Evolutionary conservation across 2,797 vertebrate genomes (phyloP), one percentile per base, ranked within the genome.

Genomic region (Ficedula albicollis): DNA sequence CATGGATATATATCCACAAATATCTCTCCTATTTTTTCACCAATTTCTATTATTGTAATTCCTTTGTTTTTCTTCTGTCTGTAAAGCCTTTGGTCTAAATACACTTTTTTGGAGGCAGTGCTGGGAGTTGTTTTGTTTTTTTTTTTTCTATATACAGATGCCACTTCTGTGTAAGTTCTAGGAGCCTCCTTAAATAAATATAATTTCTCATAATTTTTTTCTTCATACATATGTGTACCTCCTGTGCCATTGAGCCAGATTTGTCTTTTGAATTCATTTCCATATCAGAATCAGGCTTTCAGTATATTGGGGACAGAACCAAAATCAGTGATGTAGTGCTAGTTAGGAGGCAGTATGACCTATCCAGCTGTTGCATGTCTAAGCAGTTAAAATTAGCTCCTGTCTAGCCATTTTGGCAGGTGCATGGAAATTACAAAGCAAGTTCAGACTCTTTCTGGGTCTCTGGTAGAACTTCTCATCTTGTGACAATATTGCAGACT

Each of bases 111-210:
- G 12, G 3, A 25, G 29, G 6, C 10, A 39, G 17, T 23, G 3
- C 13, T n/a, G 5, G 1, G 2, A 0, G 1, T 15, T 51, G 8
- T n/a, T 64, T 38, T 38, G 38, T 0, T 1, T 75, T 38, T 38
- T 38, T 0, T 1, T 75, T 54, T 56, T 43, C 22, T 60, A 2
- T 41, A 5, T 32, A 9, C 4, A 49, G 23, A 11, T 55, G 36
- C 25, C 5, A 43, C 5, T 59, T 68, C 44, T 46, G 7, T 46
- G 5, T 76, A 48, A 73, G 6, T 34, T 78, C 27, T 44, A 30
- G 26, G 5, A 56, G 21, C 9, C 32, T 48, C 19, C 16, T 63
- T 43, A 38, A 44, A 51, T 3, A 21, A 23, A 10, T 7, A 2
- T 2, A 13, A 22, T 41, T 54, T 67, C 11, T 38, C 78, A 25